Evolutionary conservation across 2,113 vertebrate genomes (phyloP).

Genomic region (Ptilonorhynchus violaceus): DNA sequence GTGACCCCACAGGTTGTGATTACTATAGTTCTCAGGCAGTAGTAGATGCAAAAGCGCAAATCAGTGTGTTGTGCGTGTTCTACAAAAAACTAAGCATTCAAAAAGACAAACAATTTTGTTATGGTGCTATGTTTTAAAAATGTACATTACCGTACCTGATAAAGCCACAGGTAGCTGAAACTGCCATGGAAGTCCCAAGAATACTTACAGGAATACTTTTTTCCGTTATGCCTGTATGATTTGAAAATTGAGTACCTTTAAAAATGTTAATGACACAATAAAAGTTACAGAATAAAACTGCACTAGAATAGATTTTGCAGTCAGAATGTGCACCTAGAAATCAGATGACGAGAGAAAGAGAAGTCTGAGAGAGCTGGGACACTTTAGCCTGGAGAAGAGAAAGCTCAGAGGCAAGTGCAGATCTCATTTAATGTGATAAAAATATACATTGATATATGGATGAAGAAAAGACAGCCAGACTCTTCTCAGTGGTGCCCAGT

Average conservation of each 20-base stretch:
- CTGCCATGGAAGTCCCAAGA: background rate
- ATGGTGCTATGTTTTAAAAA: background rate
- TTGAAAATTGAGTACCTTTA: background rate
- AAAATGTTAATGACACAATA: background rate
- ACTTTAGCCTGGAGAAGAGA: background rate
- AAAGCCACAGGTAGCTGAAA: background rate
- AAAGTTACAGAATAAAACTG: background rate
- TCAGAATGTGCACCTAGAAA: background rate
- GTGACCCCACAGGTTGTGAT: background rate
- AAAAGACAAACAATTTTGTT: background rate
- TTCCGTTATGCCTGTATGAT: background rate
- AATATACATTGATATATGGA: background rate
- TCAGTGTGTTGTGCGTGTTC: background rate
- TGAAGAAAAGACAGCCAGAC: background rate
- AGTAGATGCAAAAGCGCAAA: background rate
- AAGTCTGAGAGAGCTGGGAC: background rate
- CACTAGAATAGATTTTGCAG: background rate
- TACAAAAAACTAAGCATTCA: background rate
- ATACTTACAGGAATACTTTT: background rate
- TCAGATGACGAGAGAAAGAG: background rate
- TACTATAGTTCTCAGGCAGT: background rate
- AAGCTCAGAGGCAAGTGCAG: accelerated
- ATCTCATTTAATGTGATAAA: background rate
- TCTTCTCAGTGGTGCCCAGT: background rate
- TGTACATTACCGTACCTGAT: accelerated